A percentile compares a stretch with the other conserved stretches of the same genome.
Evolutionary conservation across 2,113 vertebrate species (phyloP).

Genomic region (Meleagris gallopavo): DNA sequence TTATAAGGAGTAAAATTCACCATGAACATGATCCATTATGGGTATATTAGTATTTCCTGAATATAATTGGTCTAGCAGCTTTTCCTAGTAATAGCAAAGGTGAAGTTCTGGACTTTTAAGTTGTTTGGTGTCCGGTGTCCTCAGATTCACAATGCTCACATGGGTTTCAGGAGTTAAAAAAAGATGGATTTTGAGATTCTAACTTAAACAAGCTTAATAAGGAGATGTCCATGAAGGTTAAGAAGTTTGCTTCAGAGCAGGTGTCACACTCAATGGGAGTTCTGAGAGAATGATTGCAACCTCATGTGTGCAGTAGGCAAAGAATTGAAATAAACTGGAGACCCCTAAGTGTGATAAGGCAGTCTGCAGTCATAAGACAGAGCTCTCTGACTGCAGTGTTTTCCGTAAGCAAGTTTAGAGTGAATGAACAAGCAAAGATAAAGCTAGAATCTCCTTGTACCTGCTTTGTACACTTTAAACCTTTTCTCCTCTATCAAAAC

Average conservation of each 20-base stretch:
- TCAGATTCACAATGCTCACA: neutral
- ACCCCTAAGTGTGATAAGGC: neutral
- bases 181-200: neutral
- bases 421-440: neutral
- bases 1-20: neutral
- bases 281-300: neutral
- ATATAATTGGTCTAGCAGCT: neutral
- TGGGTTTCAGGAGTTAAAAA: neutral
- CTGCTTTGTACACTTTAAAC: neutral
- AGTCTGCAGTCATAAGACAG: neutral
- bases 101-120: neutral
- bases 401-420: neutral
- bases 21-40: neutral
- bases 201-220: neutral
- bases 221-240: neutral
- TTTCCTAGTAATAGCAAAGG: neutral
- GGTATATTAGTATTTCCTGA: neutral
- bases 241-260: neutral
- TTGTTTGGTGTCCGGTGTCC: neutral
- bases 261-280: neutral
- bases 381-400: neutral
- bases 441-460: neutral
- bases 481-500: neutral
- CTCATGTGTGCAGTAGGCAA: accelerated
- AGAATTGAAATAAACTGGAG: neutral